These are phyloP conservation scores for Pangasius djambal DNA, from an alignment of 2,797 vertebrate genomes.

Conservation along the genomic window DNA sequence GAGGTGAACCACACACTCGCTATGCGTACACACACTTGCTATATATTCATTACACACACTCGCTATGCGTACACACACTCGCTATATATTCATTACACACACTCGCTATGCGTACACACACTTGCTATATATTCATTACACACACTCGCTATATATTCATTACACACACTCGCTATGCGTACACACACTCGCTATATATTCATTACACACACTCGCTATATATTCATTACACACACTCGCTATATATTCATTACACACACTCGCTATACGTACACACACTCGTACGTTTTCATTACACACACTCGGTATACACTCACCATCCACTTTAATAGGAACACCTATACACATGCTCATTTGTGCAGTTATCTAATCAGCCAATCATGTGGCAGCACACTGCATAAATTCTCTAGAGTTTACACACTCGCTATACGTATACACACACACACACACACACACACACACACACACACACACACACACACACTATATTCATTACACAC, in stretches of 20 bases:
- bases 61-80: too few relatives aligned
- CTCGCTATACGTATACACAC: too few relatives aligned
- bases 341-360: too few relatives aligned
- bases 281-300: too few relatives aligned
- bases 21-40: not conserved
- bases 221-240: not conserved
- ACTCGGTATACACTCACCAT: too few relatives aligned
- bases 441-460: not conserved
- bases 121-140: too few relatives aligned
- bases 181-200: not conserved
- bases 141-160: not conserved
- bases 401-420: too few relatives aligned
- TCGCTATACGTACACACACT: not conserved
- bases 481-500: too few relatives aligned
- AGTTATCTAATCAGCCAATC: too few relatives aligned
- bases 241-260: not conserved
- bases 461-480: not conserved
- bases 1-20: conserved; percentile 73
- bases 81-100: not conserved
- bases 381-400: too few relatives aligned
- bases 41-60: too few relatives aligned
- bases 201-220: not conserved
- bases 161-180: not conserved
- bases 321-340: too few relatives aligned
- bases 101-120: not conserved